A percentile compares a stretch with the other conserved stretches of the same genome.
Evolutionary conservation across 2,888 invertebrate species (phyloP).

Genomic region (Perizoma flavofasciatum): DNA sequence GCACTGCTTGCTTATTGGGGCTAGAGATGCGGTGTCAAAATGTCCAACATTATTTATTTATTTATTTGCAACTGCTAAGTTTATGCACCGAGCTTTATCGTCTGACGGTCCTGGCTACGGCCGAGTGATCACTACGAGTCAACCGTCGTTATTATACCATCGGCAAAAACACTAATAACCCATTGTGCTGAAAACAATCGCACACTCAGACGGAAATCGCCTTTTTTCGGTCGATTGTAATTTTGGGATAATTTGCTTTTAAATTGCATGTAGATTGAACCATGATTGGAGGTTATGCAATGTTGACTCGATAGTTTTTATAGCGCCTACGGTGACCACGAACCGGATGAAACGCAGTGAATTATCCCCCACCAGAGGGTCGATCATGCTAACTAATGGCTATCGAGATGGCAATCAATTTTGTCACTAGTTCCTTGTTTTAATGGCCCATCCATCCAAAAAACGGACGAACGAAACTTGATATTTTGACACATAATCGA

Average conservation of each 20-base stretch:
- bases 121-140: slow-evolving; percentile 18
- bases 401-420: too few species aligned
- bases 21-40: too few species aligned
- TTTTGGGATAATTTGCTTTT: slow-evolving; percentile 40
- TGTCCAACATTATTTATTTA: background rate
- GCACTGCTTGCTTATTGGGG: too few species aligned
- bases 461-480: too few species aligned
- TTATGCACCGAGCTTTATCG: slow-evolving; percentile 3
- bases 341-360: background rate
- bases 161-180: slow-evolving; percentile 69
- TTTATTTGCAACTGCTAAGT: background rate
- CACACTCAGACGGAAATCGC: slow-evolving; percentile 37
- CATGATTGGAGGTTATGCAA: slow-evolving; percentile 23
- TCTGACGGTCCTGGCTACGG: slow-evolving; percentile 36
- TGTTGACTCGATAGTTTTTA: slow-evolving; percentile 13
- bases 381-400: too few species aligned
- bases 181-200: slow-evolving; percentile 57
- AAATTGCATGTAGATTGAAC: slow-evolving; percentile 30
- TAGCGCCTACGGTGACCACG: background rate
- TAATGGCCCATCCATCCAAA: too few species aligned
- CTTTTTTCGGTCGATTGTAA: slow-evolving; percentile 40
- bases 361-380: too few species aligned
- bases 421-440: too few species aligned
- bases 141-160: slow-evolving; percentile 38
- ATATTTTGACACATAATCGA: too few species aligned